Percentiles rank a stretch among this genome's conserved stretches.
These are phyloP conservation scores for Dromiciops gliroides DNA, from an alignment of 2,113 vertebrate genomes.

Conservation along the genomic window DNA sequence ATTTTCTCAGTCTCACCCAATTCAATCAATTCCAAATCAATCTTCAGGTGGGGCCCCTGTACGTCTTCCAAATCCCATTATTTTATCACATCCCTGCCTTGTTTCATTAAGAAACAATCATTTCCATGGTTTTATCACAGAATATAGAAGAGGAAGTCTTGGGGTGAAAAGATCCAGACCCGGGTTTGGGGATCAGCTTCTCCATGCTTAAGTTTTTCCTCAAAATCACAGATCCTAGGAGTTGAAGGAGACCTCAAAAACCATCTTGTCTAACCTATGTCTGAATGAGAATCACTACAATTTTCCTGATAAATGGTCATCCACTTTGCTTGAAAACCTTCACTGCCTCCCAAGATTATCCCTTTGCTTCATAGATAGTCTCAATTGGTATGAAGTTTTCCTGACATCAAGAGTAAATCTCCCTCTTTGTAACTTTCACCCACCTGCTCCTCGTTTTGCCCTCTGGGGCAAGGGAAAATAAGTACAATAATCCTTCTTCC, in stretches of 20 bases:
- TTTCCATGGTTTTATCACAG: too few species aligned
- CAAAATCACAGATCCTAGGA: neutral
- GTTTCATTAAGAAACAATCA: too few species aligned
- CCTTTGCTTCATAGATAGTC: neutral
- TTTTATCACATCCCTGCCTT: too few species aligned
- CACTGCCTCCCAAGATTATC: neutral
- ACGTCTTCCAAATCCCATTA: too few species aligned
- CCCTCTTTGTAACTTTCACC: neutral
- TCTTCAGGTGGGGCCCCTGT: too few species aligned
- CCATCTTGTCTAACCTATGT: neutral
- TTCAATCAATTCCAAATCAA: too few species aligned
- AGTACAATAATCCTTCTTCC: neutral
- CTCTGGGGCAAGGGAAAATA: neutral
- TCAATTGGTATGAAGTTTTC: neutral
- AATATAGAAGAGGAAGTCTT: neutral
- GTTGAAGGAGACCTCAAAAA: neutral
- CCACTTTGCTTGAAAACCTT: neutral
- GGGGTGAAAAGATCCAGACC: neutral
- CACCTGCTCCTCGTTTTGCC: neutral
- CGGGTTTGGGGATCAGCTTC: neutral
- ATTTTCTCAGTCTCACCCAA: too few species aligned
- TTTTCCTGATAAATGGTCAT: neutral
- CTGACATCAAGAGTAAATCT: neutral
- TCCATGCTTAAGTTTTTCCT: neutral
- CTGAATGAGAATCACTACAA: neutral